Evolutionary conservation across 2,113 vertebrate genomes (phyloP).

Genomic region (Pelecanoides urinatrix): DNA sequence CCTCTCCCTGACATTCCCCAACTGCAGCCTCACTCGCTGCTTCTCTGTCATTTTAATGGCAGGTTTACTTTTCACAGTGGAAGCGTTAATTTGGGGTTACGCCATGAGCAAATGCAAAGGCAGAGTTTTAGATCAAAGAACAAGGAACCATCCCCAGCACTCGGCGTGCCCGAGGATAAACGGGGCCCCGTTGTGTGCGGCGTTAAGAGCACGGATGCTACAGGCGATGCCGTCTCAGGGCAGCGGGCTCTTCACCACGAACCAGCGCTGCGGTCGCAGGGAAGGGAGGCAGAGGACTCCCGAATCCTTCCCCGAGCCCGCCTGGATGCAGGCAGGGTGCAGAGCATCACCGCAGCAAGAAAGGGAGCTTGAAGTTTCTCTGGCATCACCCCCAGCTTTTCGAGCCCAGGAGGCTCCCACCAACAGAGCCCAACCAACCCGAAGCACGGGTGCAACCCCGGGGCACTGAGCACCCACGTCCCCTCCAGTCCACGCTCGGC

Average conservation of each 20-base stretch:
- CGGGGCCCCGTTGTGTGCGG: fast-evolving
- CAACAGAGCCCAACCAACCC: too few relatives aligned
- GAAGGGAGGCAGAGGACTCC: background rate
- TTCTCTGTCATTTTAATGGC: background rate
- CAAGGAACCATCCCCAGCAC: background rate
- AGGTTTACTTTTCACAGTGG: background rate
- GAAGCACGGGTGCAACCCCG: fast-evolving
- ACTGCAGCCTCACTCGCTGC: background rate
- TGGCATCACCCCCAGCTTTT: background rate
- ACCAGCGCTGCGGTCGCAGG: fast-evolving
- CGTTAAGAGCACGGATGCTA: fast-evolving
- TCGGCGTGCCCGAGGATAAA: fast-evolving
- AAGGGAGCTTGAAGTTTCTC: background rate
- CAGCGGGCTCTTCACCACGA: fast-evolving
- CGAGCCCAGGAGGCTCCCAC: background rate
- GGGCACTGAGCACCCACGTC: background rate
- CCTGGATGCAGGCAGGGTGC: background rate
- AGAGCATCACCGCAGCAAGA: background rate
- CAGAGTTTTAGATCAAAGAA: background rate
- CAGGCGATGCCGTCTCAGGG: background rate
- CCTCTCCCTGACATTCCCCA: background rate
- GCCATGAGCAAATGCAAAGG: background rate
- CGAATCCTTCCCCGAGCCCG: fast-evolving
- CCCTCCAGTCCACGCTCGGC: fast-evolving
- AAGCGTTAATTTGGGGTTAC: background rate